A percentile compares a stretch with the other conserved stretches of the same genome.
Evolutionary conservation across 2,888 invertebrate species (phyloP).

Genomic region (Tenodera sinensis): DNA sequence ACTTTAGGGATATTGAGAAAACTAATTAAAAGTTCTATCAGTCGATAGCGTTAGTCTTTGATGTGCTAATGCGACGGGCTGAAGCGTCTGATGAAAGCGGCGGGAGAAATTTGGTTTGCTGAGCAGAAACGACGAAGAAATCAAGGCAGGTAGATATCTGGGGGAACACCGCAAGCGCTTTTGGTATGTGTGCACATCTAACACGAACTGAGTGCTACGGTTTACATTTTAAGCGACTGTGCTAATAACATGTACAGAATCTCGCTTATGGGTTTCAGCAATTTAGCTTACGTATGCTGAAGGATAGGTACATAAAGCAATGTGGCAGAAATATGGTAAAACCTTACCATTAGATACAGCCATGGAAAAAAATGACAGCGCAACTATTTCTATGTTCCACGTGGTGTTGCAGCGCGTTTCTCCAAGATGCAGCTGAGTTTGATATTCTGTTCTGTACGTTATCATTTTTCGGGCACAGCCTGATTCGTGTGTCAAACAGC

Average conservation of each 20-base stretch:
- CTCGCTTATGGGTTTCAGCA: not conserved
- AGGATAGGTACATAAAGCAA: not conserved
- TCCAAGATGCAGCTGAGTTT: too few species aligned
- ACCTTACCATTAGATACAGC: too few species aligned
- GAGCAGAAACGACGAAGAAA: not conserved
- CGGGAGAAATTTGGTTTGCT: not conserved
- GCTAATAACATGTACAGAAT: not conserved
- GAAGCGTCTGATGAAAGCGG: not conserved
- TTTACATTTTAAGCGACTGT: not conserved
- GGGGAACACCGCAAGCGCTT: too few species aligned
- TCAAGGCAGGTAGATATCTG: not conserved
- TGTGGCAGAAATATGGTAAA: too few species aligned
- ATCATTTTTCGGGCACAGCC: too few species aligned
- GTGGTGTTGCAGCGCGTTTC: too few species aligned
- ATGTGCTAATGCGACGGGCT: not conserved
- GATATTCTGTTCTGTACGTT: too few species aligned
- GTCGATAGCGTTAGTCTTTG: not conserved
- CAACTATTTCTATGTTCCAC: too few species aligned
- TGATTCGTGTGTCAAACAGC: too few species aligned
- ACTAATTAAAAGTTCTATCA: not conserved
- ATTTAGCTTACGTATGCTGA: too few species aligned
- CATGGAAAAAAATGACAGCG: too few species aligned
- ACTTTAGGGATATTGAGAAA: not conserved
- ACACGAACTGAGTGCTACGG: not conserved
- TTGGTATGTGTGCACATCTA: too few species aligned